These are phyloP conservation scores for Trissolcus japonicus DNA, from an alignment of 2,888 invertebrate genomes.

Conservation along the genomic window DNA sequence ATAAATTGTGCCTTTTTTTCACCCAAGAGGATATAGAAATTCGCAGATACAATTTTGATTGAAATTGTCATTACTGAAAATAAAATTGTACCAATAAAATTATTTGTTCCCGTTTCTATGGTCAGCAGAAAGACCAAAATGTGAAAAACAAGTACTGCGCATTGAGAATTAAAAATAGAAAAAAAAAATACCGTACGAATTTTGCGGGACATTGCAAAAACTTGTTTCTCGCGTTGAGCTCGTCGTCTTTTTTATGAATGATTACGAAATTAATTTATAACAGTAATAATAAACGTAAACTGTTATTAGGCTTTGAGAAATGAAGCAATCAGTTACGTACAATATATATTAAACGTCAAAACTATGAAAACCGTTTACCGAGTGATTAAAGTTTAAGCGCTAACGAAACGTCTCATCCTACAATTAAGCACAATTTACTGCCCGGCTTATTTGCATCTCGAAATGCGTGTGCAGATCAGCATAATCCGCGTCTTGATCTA, in stretches of 20 bases:
- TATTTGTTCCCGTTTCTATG: not conserved
- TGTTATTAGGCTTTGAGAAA: no score
- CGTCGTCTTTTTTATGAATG: not conserved
- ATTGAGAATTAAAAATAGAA: no score
- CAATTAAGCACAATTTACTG: constrained; percentile 15
- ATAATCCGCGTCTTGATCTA: constrained; percentile 18
- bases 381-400: constrained; percentile 16
- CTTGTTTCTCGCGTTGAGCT: no score
- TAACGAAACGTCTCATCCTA: constrained; percentile 7
- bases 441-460: constrained; percentile 19
- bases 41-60: constrained; percentile 28
- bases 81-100: constrained; percentile 7
- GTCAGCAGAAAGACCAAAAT: not conserved
- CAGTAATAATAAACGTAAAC: no score
- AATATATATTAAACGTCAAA: constrained; percentile 1
- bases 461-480: constrained; percentile 26
- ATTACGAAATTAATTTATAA: constrained; percentile 2
- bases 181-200: no score
- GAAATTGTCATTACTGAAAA: constrained; percentile 26
- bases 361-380: constrained; percentile 18
- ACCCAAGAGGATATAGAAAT: constrained; percentile 21
- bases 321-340: no score
- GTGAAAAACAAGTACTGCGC: no score
- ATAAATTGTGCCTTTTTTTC: constrained; percentile 41
- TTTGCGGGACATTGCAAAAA: no score